Base-by-base conservation (phyloP, 2,113 vertebrate genomes). In the Pyxicephalus adspersus region DNA sequence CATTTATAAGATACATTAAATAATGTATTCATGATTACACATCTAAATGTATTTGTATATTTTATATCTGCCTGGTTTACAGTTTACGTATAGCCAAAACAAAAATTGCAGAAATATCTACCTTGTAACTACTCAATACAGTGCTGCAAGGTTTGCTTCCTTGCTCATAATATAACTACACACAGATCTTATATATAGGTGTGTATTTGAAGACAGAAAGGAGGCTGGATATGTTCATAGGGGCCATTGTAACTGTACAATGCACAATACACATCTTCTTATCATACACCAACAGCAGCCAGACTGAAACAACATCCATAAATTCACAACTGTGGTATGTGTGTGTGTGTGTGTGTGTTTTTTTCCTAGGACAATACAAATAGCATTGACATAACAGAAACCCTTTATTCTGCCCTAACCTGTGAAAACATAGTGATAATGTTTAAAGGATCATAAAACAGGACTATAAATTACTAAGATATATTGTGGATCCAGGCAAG, bases 201-300 rank as follows among this genome's bases (percentile, higher is more conserved):
- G 50, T 5, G 19, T 65, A 22, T 38, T 55, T 5, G 20, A 1
- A 45, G 57, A 66, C 61, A 81, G 52, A 45, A 4, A 61, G 80
- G 38, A 22, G 19, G 51, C 20, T 23, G 55, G 79, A 81, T 81
- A 66, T 58, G 58, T 65, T 64, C 64, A 50, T 45, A 60, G 29
- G 64, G 6, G 23, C 50, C 67, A 72, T 7, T 23, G 15, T 18
- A 22, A 51, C 38, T 54, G 38, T 19, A 57, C 19, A 31, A 34
- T 16, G 20, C 51, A 81, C 80, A 81, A 81, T 64, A 38, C 25
- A 15, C 61, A 25, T 64, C 50, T 55, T 65, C 68, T 75, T 81
- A 81, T 81, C 80, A 75, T 50, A 55, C 68, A 66, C 57, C 66
- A 72, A 26, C 80, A 81, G 80, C 20, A 66, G 51, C 38, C 70